Evolutionary conservation across 2,113 vertebrate species (phyloP).

Genomic region (Struthidea cinerea): DNA sequence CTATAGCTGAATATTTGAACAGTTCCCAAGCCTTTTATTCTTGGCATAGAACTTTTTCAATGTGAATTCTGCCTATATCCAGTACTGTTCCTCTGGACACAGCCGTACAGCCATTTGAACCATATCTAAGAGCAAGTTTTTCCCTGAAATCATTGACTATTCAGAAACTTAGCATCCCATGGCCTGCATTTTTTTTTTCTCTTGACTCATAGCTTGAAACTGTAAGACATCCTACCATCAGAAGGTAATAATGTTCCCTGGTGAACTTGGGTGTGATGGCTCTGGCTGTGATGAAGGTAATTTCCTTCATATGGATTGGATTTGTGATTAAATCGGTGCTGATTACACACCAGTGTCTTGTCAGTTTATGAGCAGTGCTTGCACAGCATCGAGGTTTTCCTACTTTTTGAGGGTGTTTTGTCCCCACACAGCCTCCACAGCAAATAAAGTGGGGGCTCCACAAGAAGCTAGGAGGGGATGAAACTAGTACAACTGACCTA

Average conservation of each 20-base stretch:
- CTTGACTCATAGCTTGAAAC: neutral
- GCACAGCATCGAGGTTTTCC: neutral
- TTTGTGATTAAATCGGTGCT: neutral
- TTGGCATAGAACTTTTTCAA: neutral
- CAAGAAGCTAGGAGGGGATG: neutral
- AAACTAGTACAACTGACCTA: neutral
- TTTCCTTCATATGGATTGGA: neutral
- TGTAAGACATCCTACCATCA: neutral
- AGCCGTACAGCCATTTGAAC: neutral
- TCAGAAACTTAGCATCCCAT: neutral
- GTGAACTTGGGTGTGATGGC: neutral
- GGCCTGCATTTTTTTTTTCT: neutral
- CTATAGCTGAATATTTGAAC: conserved; percentile 24
- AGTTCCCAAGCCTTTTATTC: neutral
- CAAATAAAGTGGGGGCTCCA: fast-evolving
- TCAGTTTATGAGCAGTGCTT: neutral
- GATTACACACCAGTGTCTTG: neutral
- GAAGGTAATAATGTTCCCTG: neutral
- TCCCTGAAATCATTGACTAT: neutral
- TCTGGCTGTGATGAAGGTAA: neutral
- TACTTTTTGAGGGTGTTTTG: fast-evolving
- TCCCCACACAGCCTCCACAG: neutral
- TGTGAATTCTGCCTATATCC: neutral
- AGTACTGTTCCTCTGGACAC: neutral
- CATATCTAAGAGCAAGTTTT: neutral